Base-by-base conservation (phyloP, 92 coral and sea anemone species). In the Montipora capitata region DNA sequence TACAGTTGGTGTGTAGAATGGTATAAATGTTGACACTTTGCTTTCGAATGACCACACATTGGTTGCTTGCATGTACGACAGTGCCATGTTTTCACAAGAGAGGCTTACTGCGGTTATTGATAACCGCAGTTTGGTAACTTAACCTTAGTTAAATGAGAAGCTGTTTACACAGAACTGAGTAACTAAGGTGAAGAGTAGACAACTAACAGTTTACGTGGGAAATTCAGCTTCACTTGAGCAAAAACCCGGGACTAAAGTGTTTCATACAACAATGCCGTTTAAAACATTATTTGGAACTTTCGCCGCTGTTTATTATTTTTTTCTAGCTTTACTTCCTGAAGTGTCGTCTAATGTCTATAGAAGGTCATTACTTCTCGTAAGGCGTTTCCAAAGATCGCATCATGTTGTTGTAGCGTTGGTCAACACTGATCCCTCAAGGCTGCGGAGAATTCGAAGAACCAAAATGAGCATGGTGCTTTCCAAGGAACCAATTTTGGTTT, bases 251-350 rank as follows among this genome's bases (percentile, higher is more conserved):
- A 45, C 4, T 45, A 8, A 45, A 45, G 7, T 45, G 51, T 45
- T 45, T 45, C 51, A 45, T 45, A 45, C 51, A 4, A 45, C 51
- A 45, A 45, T 45, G 70, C 35, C 70, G 40, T 16, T 65, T 0
- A 65, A 16, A 65, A 65, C 70, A 16, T 45, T 14, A 65, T n/a
- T n/a, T n/a, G 70, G 39, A 65, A 65, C 70, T 16, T 65, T 65
- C 41, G 70, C 70, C 11, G 70, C 70, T 14, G 70, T 65, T 14
- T 6, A 18, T 65, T 65, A n/a, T n/a, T n/a, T 65, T 65, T 65
- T 65, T 65, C 70, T 65, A 65, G 70, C 70, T 65, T 65, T 65
- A 3, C 27, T 65, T 65, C 70, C 70, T 6, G 70, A 45, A 45
- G 51, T 45, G 51, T 45, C 51, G 4, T 45, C 51, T 45, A 45